Base-by-base conservation (phyloP, 2,113 vertebrate genomes). In the Plestiodon gilberti region DNA sequence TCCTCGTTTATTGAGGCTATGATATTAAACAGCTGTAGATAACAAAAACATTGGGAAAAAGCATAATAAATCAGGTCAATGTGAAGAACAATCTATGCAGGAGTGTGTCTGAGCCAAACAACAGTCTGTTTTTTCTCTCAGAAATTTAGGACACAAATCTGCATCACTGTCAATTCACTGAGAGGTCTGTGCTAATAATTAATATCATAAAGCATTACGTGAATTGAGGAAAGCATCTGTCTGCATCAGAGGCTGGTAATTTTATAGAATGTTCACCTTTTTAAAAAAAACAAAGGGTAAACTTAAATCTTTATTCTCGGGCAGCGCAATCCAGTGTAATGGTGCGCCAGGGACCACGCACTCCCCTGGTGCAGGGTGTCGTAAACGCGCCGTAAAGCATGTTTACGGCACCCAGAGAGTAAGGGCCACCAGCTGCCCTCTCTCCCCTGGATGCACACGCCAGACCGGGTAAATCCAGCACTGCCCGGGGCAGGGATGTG, bases 11-110 rank as follows among this genome's bases (percentile, higher is more conserved):
- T 91, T 33, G 87, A 90, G 74, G 84, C 88, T 93, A 92, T 77
- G 85, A 83, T 91, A 90, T 94, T 92, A 95, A 95, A 93, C 71
- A 93, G 94, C 94, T 88, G 83, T 64, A 78, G 93, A 89, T 85
- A 93, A 91, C 78, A 91, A 94, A 90, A 93, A 82, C 90, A 88
- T 92, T 95, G 81, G 88, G 0, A 25, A 91, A 92, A 92, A 84
- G 83, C 88, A 89, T 90, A 91, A 89, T 92, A 93, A 93, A 95
- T 91, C 83, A 94, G 91, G 91, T 91, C 93, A 93, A 25, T 86
- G 84, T 94, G 93, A 96, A 91, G 91, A 93, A 83, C 0, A 1
- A 71, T 87, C 90, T 90, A 83, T 89, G 82, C 78, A 95, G 93
- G 87, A 91, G 75, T 87, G n/a, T 90, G 30, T 90, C 14, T 86